Conservation (phyloP, 1,140 invertebrate species). For the Steinernema feltiae region DNA sequence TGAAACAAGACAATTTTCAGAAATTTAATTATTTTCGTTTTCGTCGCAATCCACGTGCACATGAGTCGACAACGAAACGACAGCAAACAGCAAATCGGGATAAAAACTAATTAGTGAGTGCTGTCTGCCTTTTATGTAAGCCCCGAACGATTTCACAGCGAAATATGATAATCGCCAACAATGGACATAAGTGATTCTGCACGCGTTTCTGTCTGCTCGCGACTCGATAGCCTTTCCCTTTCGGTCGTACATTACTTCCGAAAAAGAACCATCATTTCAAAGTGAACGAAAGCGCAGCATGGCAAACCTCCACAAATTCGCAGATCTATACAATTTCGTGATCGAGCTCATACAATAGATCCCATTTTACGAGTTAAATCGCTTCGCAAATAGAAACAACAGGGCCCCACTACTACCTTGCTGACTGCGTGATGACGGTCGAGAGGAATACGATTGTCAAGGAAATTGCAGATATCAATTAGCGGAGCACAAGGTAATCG, state of each 20-base stretch:
- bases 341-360: too few relatives aligned
- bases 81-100: slow-evolving; percentile 6
- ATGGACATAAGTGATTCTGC: neutral
- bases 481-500: too few relatives aligned
- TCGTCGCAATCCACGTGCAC: slow-evolving; percentile 5
- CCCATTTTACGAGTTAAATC: too few relatives aligned
- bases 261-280: neutral
- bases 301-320: too few relatives aligned
- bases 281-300: neutral
- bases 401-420: too few relatives aligned
- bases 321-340: too few relatives aligned
- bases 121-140: neutral
- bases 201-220: neutral
- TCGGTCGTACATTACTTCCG: neutral
- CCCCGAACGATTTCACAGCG: neutral
- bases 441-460: too few relatives aligned
- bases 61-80: neutral
- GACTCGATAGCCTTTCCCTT: neutral
- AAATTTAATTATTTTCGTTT: neutral
- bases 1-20: neutral
- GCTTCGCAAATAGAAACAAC: too few relatives aligned
- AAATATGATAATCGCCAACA: neutral
- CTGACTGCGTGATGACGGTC: too few relatives aligned
- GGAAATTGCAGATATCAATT: too few relatives aligned
- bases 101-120: slow-evolving; percentile 9